Evolutionary conservation across 1,140 invertebrate genomes (phyloP).

Genomic region (Drosophila carrolli): DNA sequence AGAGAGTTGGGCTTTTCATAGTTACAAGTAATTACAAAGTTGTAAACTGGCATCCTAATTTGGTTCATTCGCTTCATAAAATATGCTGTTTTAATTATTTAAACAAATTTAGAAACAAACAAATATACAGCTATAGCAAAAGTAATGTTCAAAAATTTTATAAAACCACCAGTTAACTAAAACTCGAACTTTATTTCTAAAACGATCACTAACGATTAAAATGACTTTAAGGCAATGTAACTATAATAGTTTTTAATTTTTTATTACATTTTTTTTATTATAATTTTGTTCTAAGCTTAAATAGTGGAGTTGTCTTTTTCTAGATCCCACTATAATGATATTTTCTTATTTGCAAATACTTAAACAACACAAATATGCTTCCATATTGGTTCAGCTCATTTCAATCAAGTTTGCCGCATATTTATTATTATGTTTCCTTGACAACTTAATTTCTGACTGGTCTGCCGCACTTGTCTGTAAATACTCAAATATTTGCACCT

Average conservation of each 20-base stretch:
- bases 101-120: no score
- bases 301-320: no score
- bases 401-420: conserved; percentile 1
- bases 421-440: conserved; percentile 26
- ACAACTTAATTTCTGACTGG: conserved; percentile 28
- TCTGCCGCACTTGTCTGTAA: conserved; percentile 12
- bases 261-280: neutral
- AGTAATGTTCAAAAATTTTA: no score
- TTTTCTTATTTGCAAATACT: neutral
- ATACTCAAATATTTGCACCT: conserved; percentile 33
- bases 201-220: no score
- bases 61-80: neutral
- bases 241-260: neutral
- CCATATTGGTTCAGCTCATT: conserved; percentile 3
- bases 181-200: no score
- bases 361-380: conserved; percentile 2
- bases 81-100: no score
- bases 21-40: conserved; percentile 11
- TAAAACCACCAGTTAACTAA: no score
- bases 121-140: no score
- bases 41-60: neutral
- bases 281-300: no score
- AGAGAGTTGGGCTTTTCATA: conserved; percentile 13
- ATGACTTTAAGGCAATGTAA: no score
- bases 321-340: no score